Evolutionary conservation across 1,140 invertebrate species (phyloP).

Genomic region (Stegodyphus dumicola): DNA sequence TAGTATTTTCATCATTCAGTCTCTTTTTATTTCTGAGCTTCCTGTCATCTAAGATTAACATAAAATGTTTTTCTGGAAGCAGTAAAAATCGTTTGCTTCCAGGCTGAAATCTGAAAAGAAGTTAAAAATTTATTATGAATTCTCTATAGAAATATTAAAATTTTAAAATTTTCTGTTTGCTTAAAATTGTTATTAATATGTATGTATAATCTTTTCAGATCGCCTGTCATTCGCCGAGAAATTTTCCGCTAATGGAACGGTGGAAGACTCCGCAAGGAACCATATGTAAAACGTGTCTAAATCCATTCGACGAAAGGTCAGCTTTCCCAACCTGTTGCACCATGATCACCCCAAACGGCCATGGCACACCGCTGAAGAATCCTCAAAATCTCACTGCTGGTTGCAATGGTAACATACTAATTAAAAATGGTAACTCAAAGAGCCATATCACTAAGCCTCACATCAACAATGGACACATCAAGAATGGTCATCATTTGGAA

Average conservation of each 20-base stretch:
- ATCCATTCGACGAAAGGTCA: slow-evolving; percentile 30
- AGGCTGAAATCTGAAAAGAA: too few relatives aligned
- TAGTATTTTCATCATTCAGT: too few relatives aligned
- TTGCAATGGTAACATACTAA: slow-evolving; percentile 29
- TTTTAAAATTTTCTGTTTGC: too few relatives aligned
- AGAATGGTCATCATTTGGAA: slow-evolving; percentile 35
- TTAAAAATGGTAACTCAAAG: slow-evolving; percentile 39
- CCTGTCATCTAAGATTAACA: too few relatives aligned
- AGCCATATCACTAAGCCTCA: slow-evolving; percentile 31
- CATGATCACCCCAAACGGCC: slow-evolving; percentile 51
- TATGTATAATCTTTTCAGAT: not conserved
- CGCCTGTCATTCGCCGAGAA: not conserved
- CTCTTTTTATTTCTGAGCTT: too few relatives aligned
- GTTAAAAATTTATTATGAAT: too few relatives aligned
- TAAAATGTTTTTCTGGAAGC: too few relatives aligned
- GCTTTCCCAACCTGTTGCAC: slow-evolving; percentile 6
- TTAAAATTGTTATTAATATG: too few relatives aligned
- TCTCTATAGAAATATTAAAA: too few relatives aligned
- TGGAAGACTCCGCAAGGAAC: slow-evolving; percentile 50
- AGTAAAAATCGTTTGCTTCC: too few relatives aligned
- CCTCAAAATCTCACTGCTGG: slow-evolving; percentile 41
- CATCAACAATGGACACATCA: slow-evolving; percentile 37
- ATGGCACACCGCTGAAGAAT: slow-evolving; percentile 43
- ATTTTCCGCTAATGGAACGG: slow-evolving; percentile 19
- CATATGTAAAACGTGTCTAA: slow-evolving; percentile 44